Conservation (phyloP, 2,888 invertebrate species). For the Rosalia funebris region DNA sequence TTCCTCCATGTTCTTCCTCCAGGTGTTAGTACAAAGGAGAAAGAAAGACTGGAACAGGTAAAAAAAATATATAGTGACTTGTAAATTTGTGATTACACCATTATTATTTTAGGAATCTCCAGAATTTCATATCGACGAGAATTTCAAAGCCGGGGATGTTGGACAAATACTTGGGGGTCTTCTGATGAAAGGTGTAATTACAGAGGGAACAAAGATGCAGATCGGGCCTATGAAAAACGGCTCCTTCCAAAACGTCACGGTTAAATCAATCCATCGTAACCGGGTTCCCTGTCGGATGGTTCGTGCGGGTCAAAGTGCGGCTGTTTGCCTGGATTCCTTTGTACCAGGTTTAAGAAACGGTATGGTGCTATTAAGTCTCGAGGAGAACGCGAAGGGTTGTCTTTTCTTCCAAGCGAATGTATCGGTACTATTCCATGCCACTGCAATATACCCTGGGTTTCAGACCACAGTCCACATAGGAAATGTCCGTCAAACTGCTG, state of each 20-base stretch:
- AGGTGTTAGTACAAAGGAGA: conserved; percentile 71
- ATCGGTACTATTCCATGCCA: conserved; percentile 87
- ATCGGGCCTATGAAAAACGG: conserved; percentile 83
- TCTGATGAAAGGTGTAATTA: conserved; percentile 84
- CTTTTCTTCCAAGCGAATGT: conserved; percentile 83
- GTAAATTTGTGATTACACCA: too few relatives aligned
- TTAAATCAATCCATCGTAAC: conserved; percentile 91
- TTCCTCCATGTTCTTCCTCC: conserved; percentile 88
- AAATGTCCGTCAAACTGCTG: conserved; percentile 94
- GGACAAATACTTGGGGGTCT: conserved; percentile 89
- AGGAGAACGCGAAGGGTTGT: conserved; percentile 68
- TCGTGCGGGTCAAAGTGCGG: conserved; percentile 90
- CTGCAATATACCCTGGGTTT: conserved; percentile 83
- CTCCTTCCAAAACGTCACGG: conserved; percentile 78
- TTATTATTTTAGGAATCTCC: conserved; percentile 70
- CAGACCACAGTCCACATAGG: conserved; percentile 96
- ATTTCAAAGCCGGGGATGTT: conserved; percentile 84
- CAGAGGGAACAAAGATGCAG: conserved; percentile 82
- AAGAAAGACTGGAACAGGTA: conserved; percentile 76
- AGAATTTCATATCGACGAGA: conserved; percentile 95
- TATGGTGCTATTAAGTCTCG: conserved; percentile 80
- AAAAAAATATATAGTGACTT: background rate
- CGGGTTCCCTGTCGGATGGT: conserved; percentile 90
- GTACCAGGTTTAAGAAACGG: conserved; percentile 78
- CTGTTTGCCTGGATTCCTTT: conserved; percentile 76